Conservation (phyloP, 2,888 invertebrate species). For the Drosophila pseudotakahashii region DNA sequence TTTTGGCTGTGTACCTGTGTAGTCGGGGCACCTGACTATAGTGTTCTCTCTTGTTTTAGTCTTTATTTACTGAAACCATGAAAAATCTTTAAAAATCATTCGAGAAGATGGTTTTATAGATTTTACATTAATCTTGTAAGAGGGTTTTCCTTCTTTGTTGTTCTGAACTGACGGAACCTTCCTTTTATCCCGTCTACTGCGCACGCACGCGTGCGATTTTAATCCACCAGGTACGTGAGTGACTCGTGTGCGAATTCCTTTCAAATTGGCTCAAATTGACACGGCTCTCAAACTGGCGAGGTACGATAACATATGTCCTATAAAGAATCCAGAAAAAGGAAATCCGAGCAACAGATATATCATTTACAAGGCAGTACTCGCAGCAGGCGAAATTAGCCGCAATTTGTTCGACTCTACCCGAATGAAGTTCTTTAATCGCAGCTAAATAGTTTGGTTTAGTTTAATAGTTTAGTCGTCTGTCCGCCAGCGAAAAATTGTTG, state of each 20-base stretch:
- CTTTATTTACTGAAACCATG: too few species aligned
- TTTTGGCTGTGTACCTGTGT: too few species aligned
- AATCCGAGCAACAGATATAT: slow-evolving; percentile 25
- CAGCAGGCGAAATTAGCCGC: slow-evolving; percentile 28
- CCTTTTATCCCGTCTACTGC: slow-evolving; percentile 87
- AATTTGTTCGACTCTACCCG: slow-evolving; percentile 25
- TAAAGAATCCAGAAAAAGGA: not conserved
- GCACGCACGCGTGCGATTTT: slow-evolving; percentile 86
- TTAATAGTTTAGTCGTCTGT: too few species aligned
- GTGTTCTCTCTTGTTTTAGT: too few species aligned
- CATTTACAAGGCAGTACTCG: slow-evolving; percentile 26
- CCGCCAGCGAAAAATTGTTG: slow-evolving; percentile 20
- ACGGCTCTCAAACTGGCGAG: slow-evolving; percentile 84
- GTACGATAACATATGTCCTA: slow-evolving; percentile 72
- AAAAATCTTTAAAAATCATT: too few species aligned
- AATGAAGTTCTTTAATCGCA: slow-evolving; percentile 30
- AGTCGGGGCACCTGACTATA: too few species aligned
- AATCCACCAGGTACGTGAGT: slow-evolving; percentile 88
- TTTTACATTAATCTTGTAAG: too few species aligned
- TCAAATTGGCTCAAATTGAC: slow-evolving; percentile 86
- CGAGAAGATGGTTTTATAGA: too few species aligned
- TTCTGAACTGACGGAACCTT: too few species aligned
- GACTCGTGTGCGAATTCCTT: slow-evolving; percentile 88
- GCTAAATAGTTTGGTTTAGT: slow-evolving; percentile 41
- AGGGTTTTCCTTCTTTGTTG: too few species aligned